Evolutionary conservation across 64 coral and sea anemone genomes (phyloP), one percentile per base, ranked within the genome.

Genomic region (Cladopsammia gracilis): DNA sequence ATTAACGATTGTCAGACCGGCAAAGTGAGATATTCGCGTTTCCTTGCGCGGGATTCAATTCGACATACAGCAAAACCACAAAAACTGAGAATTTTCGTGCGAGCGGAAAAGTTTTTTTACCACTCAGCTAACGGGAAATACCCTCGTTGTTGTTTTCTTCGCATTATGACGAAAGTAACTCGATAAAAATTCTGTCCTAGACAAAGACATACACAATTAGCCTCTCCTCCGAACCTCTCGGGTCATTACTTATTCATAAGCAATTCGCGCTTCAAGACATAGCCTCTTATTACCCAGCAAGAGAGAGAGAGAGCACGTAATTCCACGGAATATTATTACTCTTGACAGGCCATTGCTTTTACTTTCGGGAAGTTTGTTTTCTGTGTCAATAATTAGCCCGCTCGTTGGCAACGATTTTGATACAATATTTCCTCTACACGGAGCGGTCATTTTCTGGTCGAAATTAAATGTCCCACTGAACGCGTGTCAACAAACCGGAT

Each of bases 231-330:
- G 80, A 50, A 23, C 12, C 49, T 77, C 62, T 64, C 18, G 9
- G 16, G n/a, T 64, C 61, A 84, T 84, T 84, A 84, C 50, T 67
- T 67, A 84, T 84, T 84, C 80, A 84, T 19, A 68, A 84, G 18
- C 62, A 67, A 66, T 62, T 64, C 79, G 58, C 79, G 6, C 58
- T 57, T 83, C 3, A 19, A 19, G 8, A 65, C 42, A 64, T 16
- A 83, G 23, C 45, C 47, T 51, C 20, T 66, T 67, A 84, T 84
- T 49, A 84, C 19, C 44, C 62, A 84, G 44, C 26, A 44, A 66
- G 16, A 42, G 20, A 45, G 16, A 42, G 20, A 45, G 62, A 16
- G 19, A 15, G 62, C 42, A 67, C 62, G 44, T 10, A 67, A 68
- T 43, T 22, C 62, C 18, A 24, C 26, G 19, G 42, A 50, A 68